Base-by-base conservation (phyloP, 35 echinoderm and acorn worm genomes). In the Ophioderma brevispina region DNA sequence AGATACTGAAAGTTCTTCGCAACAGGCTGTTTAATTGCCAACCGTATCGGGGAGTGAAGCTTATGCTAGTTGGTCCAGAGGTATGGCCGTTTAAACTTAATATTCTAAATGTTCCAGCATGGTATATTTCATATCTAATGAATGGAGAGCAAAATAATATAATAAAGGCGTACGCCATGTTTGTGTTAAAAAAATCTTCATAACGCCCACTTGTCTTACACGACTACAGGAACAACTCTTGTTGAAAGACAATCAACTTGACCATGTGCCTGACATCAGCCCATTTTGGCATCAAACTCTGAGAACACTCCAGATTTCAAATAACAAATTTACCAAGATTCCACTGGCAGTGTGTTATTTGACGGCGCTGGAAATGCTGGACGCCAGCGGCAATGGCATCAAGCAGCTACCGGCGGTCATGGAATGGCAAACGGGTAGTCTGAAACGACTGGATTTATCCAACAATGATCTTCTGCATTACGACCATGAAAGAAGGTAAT, bases 41-140 rank as follows among this genome's bases (percentile, higher is more conserved):
- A 8, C 92, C 86, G 10, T 89, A 94, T 41, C 28, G 76, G 10
- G 78, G 92, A 5, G 82, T 94, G 43, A 94, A 94, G 36, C 87
- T 94, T 23, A 88, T 94, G 86, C 41, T 94, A 13, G 80, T 94
- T 8, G 92, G 92, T 11, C 92, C 92, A 39, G 92, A 82, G 81
- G 92, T 94, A 89, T 46, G 41, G 17, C 41, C 41, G 17, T 46
- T 46, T 46, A 17, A 8, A 17, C 17, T 46, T 46, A 17, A 46
- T 46, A n/a, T n/a, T n/a, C n/a, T n/a, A n/a, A n/a, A n/a, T n/a
- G n/a, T n/a, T n/a, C n/a, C n/a, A n/a, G n/a, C n/a, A n/a, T n/a
- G n/a, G n/a, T n/a, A n/a, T n/a, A n/a, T n/a, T n/a, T n/a, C n/a
- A n/a, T n/a, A n/a, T n/a, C n/a, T n/a, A n/a, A n/a, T n/a, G n/a